Percentiles rank a stretch among this genome's conserved stretches.
These are phyloP conservation scores for Himalopsyche japonica DNA, from an alignment of 2,888 invertebrate species.

Conservation along the genomic window DNA sequence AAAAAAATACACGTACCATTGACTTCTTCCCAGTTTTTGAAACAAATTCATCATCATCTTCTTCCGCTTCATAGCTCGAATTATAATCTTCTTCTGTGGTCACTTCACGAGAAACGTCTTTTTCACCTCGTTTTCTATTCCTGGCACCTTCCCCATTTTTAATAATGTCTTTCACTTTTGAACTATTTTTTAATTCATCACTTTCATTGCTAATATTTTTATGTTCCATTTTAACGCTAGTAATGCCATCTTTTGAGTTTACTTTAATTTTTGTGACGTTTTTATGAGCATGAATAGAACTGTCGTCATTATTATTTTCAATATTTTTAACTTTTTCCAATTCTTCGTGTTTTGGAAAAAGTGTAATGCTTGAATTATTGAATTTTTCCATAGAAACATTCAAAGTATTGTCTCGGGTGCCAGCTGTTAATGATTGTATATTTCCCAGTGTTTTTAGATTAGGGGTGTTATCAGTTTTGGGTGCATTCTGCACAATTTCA, in stretches of 20 bases:
- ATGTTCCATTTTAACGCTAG: neutral
- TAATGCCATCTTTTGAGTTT: neutral
- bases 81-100: neutral
- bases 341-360: neutral
- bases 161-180: neutral
- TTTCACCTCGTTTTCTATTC: neutral
- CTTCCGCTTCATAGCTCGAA: neutral
- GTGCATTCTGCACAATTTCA: too few species aligned
- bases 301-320: neutral
- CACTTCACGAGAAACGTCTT: neutral
- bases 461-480: neutral
- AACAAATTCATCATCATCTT: neutral
- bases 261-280: neutral
- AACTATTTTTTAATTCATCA: neutral
- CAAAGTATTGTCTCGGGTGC: neutral
- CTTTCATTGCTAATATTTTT: neutral
- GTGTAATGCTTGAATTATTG: neutral
- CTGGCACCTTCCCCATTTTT: neutral
- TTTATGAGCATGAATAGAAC: neutral
- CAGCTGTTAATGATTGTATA: neutral
- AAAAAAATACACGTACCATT: neutral
- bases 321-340: neutral
- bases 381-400: neutral
- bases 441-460: neutral
- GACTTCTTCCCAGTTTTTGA: neutral